A percentile compares a stretch with the other conserved stretches of the same genome.
These are phyloP conservation scores for Hermaeophaga mercurialis DNA, from an alignment of 2,888 invertebrate genomes.

Conservation along the genomic window DNA sequence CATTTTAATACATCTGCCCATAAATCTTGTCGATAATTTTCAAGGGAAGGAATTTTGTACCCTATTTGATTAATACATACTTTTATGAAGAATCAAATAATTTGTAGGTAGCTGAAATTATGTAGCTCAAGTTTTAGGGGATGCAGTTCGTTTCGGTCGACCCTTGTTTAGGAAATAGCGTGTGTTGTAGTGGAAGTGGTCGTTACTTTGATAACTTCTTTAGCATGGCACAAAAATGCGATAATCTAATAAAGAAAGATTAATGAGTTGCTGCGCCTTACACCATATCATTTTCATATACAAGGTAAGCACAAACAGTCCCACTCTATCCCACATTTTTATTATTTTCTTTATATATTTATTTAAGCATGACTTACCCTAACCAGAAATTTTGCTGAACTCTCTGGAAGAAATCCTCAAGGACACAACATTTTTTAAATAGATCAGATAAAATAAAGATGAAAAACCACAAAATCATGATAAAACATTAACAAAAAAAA, in stretches of 20 bases:
- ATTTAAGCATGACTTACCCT: no score
- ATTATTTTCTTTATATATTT: no score
- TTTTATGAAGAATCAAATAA: constrained; percentile 10
- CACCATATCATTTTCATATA: not conserved
- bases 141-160: constrained; percentile 1
- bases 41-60: constrained; percentile 14
- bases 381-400: no score
- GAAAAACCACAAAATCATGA: no score
- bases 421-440: no score
- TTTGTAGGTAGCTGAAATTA: constrained; percentile 4
- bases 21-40: constrained; percentile 19
- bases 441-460: no score
- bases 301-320: no score
- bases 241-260: constrained; percentile 2
- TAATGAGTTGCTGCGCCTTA: not conserved
- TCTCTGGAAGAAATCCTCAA: no score
- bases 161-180: constrained; percentile 14
- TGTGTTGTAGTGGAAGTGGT: constrained; percentile 6
- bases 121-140: constrained; percentile 6
- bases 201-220: constrained; percentile 3
- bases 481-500: no score
- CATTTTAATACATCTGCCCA: constrained; percentile 23
- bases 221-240: constrained; percentile 6
- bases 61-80: constrained; percentile 18
- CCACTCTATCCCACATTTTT: no score